Evolutionary conservation across 1,140 invertebrate genomes (phyloP).

Genomic region (Brachionus angularis): DNA sequence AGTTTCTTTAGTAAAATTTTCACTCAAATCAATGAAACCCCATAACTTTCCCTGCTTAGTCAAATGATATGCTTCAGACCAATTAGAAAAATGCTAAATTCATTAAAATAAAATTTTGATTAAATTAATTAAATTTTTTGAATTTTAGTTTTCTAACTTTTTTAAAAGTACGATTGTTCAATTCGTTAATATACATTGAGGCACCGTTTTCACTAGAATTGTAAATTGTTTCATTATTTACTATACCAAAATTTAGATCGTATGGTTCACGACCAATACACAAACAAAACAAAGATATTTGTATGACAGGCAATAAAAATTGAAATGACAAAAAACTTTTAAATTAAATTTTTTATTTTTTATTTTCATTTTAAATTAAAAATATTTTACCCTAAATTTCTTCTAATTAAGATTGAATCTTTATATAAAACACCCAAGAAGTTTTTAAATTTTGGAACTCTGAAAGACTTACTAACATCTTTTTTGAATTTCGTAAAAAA

Average conservation of each 20-base stretch:
- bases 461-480: conserved; percentile 15
- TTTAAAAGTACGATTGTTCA: conserved; percentile 29
- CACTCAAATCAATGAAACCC: conserved; percentile 77
- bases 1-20: conserved; percentile 78
- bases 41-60: conserved; percentile 68
- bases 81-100: conserved; percentile 20
- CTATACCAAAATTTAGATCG: conserved; percentile 75
- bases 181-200: conserved; percentile 3
- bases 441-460: conserved; percentile 45
- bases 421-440: conserved; percentile 74
- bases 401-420: conserved; percentile 84
- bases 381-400: conserved; percentile 75
- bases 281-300: conserved; percentile 89
- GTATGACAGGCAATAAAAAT: conserved; percentile 81
- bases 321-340: conserved; percentile 66
- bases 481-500: conserved; percentile 4
- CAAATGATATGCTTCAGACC: conserved; percentile 12
- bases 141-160: conserved; percentile 16
- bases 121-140: background rate
- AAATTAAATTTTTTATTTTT: background rate
- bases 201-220: background rate
- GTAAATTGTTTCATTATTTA: conserved; percentile 57
- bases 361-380: background rate
- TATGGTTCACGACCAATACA: conserved; percentile 85
- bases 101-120: background rate